These are phyloP conservation scores for Eupithecia vulgata DNA, from an alignment of 2,888 invertebrate species.

Conservation along the genomic window DNA sequence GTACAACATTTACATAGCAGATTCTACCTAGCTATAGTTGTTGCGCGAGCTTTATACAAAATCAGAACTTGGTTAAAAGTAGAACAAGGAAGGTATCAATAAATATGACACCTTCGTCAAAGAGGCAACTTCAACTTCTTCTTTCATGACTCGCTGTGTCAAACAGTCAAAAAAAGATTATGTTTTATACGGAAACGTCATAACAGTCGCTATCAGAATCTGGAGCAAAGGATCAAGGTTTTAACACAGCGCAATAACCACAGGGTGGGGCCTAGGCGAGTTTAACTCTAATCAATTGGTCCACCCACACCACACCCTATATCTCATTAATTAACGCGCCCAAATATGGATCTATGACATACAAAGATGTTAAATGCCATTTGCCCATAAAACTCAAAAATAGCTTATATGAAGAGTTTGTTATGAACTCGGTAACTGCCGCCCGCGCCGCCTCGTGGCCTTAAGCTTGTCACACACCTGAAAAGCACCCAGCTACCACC, in stretches of 20 bases:
- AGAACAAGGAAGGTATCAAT: neutral
- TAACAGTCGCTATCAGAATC: neutral
- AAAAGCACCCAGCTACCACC: no score
- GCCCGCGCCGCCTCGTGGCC: no score
- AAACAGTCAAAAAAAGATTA: neutral
- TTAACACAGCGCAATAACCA: slow-evolving; percentile 66
- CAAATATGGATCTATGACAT: slow-evolving; percentile 34
- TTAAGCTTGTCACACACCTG: no score
- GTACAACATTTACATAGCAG: neutral
- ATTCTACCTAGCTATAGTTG: neutral
- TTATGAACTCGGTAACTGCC: no score
- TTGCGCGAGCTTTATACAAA: neutral
- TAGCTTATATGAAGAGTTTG: no score
- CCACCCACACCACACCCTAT: slow-evolving; percentile 57
- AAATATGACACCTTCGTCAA: neutral
- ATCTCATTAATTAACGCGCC: slow-evolving; percentile 64
- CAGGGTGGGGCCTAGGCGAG: slow-evolving; percentile 61
- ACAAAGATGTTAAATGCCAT: neutral
- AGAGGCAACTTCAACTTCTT: neutral
- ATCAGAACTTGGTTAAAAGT: neutral
- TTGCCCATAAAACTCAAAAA: no score
- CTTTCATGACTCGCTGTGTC: neutral
- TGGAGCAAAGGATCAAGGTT: slow-evolving; percentile 59
- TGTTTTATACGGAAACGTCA: neutral
- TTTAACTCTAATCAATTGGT: slow-evolving; percentile 63